Percentiles rank a stretch among this genome's conserved stretches.
phyloP scores from a whole-genome alignment of 2,797 vertebrate species.

The Columba guinea region DNA sequence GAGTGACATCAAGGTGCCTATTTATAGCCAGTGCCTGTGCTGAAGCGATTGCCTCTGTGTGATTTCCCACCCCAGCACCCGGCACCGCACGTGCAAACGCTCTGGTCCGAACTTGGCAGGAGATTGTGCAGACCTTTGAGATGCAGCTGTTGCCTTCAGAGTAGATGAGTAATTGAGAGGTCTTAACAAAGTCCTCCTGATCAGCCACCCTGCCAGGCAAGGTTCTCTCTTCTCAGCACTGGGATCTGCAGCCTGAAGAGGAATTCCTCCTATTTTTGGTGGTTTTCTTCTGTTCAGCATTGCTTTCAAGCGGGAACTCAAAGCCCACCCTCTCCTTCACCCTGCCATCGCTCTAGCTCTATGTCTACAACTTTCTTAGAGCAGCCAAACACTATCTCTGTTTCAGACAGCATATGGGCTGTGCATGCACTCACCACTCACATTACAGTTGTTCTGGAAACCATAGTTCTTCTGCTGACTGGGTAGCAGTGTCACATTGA shows the following conservation, averaged over 20 bases:
- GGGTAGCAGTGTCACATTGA: neutral
- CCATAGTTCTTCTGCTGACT: neutral
- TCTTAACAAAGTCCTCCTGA: neutral
- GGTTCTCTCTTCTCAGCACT: neutral
- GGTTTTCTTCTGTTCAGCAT: neutral
- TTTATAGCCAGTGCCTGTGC: neutral
- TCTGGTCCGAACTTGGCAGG: accelerated
- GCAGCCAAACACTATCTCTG: neutral
- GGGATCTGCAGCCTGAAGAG: neutral
- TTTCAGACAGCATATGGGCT: neutral
- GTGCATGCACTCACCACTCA: neutral
- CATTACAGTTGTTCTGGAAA: neutral
- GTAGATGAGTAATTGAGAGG: neutral
- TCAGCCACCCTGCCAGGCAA: neutral
- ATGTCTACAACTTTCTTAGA: neutral
- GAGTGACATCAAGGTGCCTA: neutral
- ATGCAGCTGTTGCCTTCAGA: neutral
- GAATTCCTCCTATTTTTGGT: neutral
- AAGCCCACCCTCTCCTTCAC: neutral
- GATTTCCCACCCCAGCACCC: neutral
- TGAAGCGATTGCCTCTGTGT: neutral
- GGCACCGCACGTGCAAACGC: accelerated
- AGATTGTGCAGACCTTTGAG: neutral
- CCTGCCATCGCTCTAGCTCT: neutral
- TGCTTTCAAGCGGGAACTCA: accelerated